These are phyloP conservation scores for Patella caerulea DNA, from an alignment of 2,888 invertebrate species.

Conservation along the genomic window DNA sequence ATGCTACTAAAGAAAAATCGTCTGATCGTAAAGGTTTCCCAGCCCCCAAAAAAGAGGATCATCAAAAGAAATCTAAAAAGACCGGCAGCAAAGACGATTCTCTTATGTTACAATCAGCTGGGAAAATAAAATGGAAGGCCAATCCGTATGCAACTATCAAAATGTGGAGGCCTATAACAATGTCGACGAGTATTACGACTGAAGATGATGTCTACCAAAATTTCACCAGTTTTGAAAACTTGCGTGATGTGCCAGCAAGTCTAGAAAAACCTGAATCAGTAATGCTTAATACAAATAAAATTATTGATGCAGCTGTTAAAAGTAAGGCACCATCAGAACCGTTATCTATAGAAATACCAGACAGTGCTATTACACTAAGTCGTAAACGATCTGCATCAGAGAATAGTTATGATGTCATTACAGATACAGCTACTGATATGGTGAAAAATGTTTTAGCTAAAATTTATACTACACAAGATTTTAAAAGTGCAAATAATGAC, in stretches of 20 bases:
- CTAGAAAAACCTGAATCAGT: background rate
- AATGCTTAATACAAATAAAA: background rate
- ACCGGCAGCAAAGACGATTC: constrained; percentile 49
- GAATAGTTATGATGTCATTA: constrained; percentile 54
- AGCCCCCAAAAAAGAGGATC: constrained; percentile 12
- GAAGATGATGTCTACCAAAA: constrained; percentile 42
- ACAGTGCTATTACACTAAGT: background rate
- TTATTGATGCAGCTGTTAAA: background rate
- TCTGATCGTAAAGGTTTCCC: constrained; percentile 8
- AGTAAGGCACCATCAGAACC: background rate
- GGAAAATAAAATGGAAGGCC: constrained; percentile 40
- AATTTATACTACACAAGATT: constrained; percentile 50
- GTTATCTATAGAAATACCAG: background rate
- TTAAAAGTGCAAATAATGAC: constrained; percentile 52
- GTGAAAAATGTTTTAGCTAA: constrained; percentile 52
- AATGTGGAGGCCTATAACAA: constrained; percentile 60
- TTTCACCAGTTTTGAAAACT: constrained; percentile 37
- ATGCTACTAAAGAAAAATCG: constrained; percentile 30
- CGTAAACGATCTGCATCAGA: constrained; percentile 38
- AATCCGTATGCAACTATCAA: constrained; percentile 61
- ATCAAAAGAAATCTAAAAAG: background rate
- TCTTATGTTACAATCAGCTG: constrained; percentile 29
- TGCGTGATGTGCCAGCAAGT: background rate
- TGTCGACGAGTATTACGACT: constrained; percentile 40
- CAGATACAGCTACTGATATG: constrained; percentile 50